phyloP scores from a whole-genome alignment of 53 echinoderm and acorn worm genomes.

The Astropecten irregularis region DNA sequence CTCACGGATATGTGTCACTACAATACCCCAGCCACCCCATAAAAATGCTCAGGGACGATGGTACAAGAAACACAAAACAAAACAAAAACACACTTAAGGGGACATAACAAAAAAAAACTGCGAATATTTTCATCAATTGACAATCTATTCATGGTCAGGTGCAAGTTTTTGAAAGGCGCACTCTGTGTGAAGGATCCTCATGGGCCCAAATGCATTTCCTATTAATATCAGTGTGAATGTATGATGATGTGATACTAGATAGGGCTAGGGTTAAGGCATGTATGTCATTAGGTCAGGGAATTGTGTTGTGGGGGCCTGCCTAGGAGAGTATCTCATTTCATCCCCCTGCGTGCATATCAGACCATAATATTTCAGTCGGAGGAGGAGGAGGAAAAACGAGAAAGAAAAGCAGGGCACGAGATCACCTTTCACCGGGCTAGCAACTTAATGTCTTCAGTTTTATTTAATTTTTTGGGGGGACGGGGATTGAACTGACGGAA shows the following conservation, averaged over 20 bases:
- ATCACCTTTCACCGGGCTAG: slow-evolving; percentile 4
- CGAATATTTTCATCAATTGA: not conserved
- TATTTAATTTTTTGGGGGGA: too few species aligned
- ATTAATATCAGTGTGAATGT: slow-evolving; percentile 42
- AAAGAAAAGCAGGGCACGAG: not conserved
- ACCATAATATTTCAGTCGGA: slow-evolving; percentile 24
- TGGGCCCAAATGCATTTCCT: not conserved
- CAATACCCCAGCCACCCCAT: too few species aligned
- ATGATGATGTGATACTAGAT: slow-evolving; percentile 15
- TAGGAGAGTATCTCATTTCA: slow-evolving; percentile 7
- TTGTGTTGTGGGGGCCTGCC: slow-evolving; percentile 38
- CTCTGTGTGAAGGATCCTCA: too few species aligned
- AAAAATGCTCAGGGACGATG: too few species aligned
- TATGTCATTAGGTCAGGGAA: slow-evolving; percentile 51
- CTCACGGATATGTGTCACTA: too few species aligned
- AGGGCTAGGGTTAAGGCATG: slow-evolving; percentile 31
- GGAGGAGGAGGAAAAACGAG: too few species aligned
- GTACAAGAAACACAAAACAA: too few species aligned
- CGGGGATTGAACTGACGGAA: too few species aligned
- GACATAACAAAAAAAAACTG: too few species aligned
- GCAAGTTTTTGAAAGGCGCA: too few species aligned
- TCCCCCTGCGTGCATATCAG: not conserved
- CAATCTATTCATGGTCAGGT: slow-evolving; percentile 1
- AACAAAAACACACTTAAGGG: too few species aligned
- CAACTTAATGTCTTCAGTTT: too few species aligned